phyloP scores from a whole-genome alignment of 2,113 vertebrate genomes.

The Clarias gariepinus region DNA sequence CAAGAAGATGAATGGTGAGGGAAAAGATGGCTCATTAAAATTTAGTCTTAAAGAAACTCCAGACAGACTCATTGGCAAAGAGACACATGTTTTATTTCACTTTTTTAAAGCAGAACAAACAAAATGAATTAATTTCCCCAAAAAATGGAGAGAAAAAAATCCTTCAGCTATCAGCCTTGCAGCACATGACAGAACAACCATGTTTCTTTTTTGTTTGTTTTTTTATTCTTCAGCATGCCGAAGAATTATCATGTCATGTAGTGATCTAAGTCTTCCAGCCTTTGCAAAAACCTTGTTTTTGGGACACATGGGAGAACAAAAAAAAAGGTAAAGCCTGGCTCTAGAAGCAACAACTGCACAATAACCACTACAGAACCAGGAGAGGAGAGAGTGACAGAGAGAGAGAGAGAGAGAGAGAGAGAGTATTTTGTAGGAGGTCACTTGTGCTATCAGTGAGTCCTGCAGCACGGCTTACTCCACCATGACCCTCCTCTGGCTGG shows the following conservation, averaged over 20 bases:
- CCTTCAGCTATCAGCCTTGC: constrained; percentile 58
- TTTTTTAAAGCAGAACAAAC: constrained; percentile 76
- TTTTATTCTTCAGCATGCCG: constrained; percentile 25
- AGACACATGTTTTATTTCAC: constrained; percentile 54
- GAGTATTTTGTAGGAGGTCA: neutral
- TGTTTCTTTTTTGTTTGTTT: constrained; percentile 44
- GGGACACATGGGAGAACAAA: constrained; percentile 46
- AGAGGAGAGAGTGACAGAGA: constrained; percentile 20
- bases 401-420: neutral
- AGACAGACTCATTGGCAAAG: constrained; percentile 58
- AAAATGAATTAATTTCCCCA: constrained; percentile 64
- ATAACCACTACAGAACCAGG: constrained; percentile 52
- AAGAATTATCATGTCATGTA: constrained; percentile 44
- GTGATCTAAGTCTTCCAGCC: constrained; percentile 44
- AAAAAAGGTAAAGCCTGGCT: constrained; percentile 33
- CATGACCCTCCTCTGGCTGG: neutral
- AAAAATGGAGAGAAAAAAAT: constrained; percentile 53
- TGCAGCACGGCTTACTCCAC: neutral
- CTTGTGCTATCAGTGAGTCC: neutral
- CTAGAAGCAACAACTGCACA: constrained; percentile 58
- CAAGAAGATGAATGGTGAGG: neutral
- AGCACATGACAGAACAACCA: constrained; percentile 54
- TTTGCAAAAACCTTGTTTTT: constrained; percentile 42
- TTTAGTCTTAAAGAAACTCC: neutral
- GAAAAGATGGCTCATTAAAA: neutral